Percentiles rank a stretch among this genome's conserved stretches.
These are phyloP conservation scores for Drosophila mimica DNA, from an alignment of 2,888 invertebrate species.

Conservation along the genomic window DNA sequence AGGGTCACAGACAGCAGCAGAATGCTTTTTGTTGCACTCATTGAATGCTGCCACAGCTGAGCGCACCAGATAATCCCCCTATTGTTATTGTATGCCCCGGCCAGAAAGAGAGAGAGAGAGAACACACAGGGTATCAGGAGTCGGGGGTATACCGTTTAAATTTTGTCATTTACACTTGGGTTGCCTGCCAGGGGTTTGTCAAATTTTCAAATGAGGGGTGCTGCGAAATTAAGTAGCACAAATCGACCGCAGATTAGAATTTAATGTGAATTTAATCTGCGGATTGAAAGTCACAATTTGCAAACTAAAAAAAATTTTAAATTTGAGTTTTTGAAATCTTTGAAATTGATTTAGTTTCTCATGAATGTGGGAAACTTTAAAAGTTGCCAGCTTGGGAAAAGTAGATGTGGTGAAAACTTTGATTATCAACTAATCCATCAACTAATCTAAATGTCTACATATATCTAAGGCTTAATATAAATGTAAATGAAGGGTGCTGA, in stretches of 20 bases:
- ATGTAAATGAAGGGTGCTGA: not conserved
- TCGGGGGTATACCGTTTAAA: constrained; percentile 22
- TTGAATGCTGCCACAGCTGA: constrained; percentile 30
- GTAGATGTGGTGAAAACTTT: not conserved
- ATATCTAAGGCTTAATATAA: not conserved
- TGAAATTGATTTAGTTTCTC: not conserved
- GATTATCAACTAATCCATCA: not conserved
- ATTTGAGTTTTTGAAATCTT: not conserved
- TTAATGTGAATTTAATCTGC: constrained; percentile 5
- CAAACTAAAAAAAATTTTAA: not conserved
- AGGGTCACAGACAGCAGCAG: constrained; percentile 40
- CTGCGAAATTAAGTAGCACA: not conserved
- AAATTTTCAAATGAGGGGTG: constrained; percentile 17
- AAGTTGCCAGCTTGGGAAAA: not conserved
- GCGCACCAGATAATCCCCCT: constrained; percentile 41
- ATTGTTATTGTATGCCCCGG: constrained; percentile 30
- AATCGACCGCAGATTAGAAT: constrained; percentile 4
- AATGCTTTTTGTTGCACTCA: constrained; percentile 22
- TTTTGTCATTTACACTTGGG: constrained; percentile 27
- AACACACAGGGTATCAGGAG: not conserved
- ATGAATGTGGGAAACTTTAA: not conserved
- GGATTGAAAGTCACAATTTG: not conserved
- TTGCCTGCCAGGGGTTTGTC: constrained; percentile 20
- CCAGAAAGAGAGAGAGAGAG: not conserved
- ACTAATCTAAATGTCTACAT: not conserved